A percentile compares a stretch with the other conserved stretches of the same genome.
These are phyloP conservation scores for Octonoba sinensis DNA, from an alignment of 2,888 invertebrate species.

Conservation along the genomic window DNA sequence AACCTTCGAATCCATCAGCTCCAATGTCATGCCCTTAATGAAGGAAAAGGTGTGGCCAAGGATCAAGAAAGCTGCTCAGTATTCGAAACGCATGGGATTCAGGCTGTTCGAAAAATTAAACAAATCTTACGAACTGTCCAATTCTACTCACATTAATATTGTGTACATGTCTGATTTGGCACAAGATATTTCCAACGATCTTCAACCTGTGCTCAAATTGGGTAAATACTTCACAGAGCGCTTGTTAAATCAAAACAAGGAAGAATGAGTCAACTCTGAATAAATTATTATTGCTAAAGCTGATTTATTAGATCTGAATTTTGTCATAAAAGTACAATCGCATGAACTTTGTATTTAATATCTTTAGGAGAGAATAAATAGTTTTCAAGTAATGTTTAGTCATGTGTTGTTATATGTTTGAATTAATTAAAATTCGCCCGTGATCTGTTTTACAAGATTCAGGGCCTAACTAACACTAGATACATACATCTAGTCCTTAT, in stretches of 20 bases:
- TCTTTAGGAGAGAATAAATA: no score
- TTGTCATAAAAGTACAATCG: no score
- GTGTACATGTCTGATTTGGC: conserved; percentile 24
- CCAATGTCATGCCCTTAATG: neutral
- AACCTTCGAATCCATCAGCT: neutral
- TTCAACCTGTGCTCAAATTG: conserved; percentile 23
- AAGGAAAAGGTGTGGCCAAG: conserved; percentile 5
- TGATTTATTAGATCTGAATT: no score
- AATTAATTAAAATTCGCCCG: no score
- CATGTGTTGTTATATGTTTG: no score
- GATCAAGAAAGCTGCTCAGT: neutral
- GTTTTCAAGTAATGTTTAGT: no score
- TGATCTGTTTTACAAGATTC: no score
- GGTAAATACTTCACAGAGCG: conserved; percentile 30
- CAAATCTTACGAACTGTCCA: conserved; percentile 15
- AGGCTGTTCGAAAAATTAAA: conserved; percentile 10
- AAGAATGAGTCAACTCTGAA: no score
- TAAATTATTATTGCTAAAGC: no score
- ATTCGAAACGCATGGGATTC: neutral
- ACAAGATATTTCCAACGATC: conserved; percentile 13
- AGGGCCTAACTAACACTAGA: no score
- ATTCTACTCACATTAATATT: conserved; percentile 29
- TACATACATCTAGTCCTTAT: no score
- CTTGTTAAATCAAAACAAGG: neutral
- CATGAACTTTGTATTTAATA: no score